These are phyloP conservation scores for Oreochromis niloticus DNA, from an alignment of 2,113 vertebrate genomes.

Conservation along the genomic window DNA sequence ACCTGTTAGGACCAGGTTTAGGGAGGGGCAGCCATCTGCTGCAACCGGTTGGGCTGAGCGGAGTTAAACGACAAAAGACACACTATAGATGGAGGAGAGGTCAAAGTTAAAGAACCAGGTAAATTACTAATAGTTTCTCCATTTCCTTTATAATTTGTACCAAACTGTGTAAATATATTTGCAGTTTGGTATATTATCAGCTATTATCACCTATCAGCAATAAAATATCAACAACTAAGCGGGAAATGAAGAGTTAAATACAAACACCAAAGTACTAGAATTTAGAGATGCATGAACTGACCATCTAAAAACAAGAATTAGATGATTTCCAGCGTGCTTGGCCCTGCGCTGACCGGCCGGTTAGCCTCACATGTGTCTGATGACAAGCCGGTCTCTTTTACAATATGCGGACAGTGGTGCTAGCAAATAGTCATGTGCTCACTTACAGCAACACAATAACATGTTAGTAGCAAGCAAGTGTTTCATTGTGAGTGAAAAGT, in stretches of 20 bases:
- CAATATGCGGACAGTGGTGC: neutral
- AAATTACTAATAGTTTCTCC: neutral
- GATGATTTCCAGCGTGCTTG: neutral
- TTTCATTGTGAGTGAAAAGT: neutral
- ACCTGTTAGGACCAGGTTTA: neutral
- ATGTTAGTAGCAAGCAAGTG: neutral
- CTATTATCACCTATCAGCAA: neutral
- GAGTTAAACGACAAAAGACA: neutral
- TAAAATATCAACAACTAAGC: neutral
- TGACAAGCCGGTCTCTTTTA: neutral
- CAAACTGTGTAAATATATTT: neutral
- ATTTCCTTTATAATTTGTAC: neutral
- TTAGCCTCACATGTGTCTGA: neutral
- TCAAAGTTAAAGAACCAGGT: neutral
- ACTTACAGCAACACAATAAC: neutral
- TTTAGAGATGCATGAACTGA: neutral
- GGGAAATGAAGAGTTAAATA: neutral
- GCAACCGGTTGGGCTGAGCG: neutral
- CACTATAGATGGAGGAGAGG: neutral
- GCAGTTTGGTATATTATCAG: neutral
- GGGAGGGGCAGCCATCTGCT: neutral
- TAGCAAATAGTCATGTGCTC: neutral
- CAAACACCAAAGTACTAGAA: neutral
- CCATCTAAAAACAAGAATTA: neutral
- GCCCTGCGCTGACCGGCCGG: neutral